Conservation (phyloP, 2,888 invertebrate genomes). For the Apotomis betuletana region DNA sequence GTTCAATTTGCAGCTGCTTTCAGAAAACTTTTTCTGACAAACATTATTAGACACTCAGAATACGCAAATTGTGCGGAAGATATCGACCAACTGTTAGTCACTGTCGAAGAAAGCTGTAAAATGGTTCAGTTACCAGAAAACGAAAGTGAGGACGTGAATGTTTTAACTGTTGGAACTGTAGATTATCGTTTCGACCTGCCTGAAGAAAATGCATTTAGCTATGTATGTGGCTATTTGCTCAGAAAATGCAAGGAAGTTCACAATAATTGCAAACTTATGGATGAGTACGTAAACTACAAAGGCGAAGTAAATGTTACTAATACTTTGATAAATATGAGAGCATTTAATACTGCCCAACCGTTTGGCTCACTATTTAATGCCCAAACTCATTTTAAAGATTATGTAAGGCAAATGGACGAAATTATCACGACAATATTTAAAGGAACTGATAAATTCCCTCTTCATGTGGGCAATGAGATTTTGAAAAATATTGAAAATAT, state of each 20-base stretch:
- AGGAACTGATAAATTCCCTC: not conserved
- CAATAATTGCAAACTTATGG: constrained; percentile 2
- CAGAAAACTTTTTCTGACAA: constrained; percentile 20
- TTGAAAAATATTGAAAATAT: not conserved
- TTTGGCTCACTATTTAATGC: not conserved
- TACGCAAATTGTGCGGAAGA: constrained; percentile 19
- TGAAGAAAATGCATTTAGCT: constrained; percentile 15
- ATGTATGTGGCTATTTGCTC: constrained; percentile 33
- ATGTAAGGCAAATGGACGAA: not conserved
- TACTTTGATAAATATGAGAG: not conserved
- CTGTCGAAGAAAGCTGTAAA: not conserved
- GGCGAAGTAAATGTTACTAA: constrained; percentile 1
- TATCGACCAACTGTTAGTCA: constrained; percentile 15
- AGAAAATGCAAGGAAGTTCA: constrained; percentile 26
- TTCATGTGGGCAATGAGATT: not conserved
- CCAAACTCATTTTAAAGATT: not conserved
- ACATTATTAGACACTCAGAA: constrained; percentile 23
- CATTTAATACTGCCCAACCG: not conserved
- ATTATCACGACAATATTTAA: not conserved
- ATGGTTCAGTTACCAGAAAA: constrained; percentile 2
- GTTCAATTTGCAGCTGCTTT: constrained; percentile 33
- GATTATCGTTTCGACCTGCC: constrained; percentile 31
- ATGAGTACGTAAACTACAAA: not conserved
- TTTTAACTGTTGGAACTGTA: constrained; percentile 24
- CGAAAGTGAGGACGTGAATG: not conserved